Percentiles rank a stretch among this genome's conserved stretches.
phyloP scores from a whole-genome alignment of 2,888 invertebrate genomes.

The Pogonocherus hispidulus region DNA sequence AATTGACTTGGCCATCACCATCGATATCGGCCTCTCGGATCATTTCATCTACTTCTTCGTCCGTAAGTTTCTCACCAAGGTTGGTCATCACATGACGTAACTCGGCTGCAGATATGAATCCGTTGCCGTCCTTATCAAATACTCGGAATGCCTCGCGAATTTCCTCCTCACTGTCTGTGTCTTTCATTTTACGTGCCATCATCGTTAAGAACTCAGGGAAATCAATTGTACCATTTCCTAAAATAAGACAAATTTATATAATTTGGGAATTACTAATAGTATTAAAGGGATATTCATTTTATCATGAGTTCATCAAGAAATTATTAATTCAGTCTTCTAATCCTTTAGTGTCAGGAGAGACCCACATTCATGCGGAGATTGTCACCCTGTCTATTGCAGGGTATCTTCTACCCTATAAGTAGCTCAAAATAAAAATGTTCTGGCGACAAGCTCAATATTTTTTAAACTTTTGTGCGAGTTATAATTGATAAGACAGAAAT shows the following conservation, averaged over 20 bases:
- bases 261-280: not conserved
- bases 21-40: slow-evolving; percentile 99
- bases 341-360: no score
- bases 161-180: slow-evolving; percentile 99
- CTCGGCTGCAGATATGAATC: slow-evolving; percentile 98
- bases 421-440: no score
- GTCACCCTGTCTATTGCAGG: no score
- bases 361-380: no score
- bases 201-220: slow-evolving; percentile 99
- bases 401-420: no score
- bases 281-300: not conserved
- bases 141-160: slow-evolving; percentile 99
- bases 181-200: slow-evolving; percentile 99
- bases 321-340: no score
- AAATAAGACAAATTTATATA: slow-evolving; percentile 44
- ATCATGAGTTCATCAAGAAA: no score
- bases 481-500: no score
- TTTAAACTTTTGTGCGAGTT: no score
- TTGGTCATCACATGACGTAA: slow-evolving; percentile 99
- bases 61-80: slow-evolving; percentile 98
- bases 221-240: slow-evolving; percentile 99
- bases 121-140: slow-evolving; percentile 99
- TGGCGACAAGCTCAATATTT: no score
- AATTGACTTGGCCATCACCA: slow-evolving; percentile 99
- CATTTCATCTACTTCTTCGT: slow-evolving; percentile 99